Evolutionary conservation across 2,113 vertebrate species (phyloP), one percentile per base, ranked within the genome.

Genomic region (Dendropsophus ebraccatus): DNA sequence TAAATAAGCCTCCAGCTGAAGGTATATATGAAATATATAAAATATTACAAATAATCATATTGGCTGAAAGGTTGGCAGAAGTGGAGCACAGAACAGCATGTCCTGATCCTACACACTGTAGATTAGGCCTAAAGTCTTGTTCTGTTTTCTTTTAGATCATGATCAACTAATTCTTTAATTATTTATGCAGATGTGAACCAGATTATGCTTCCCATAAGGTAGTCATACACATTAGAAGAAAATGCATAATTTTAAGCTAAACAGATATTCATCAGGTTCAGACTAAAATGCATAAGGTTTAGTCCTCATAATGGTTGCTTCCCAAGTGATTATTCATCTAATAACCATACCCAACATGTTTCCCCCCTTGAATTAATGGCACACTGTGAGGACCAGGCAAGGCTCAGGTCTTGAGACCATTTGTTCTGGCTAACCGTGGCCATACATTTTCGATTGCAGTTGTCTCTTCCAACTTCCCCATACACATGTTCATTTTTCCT

Each of bases 41-140:
- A 74, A 49, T 25, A 54, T 32, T 77, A 47, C 50, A 77, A 74
- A 35, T 49, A 50, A 32, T 77, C 10, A 8, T 54, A 47, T 77
- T 32, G 1, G 32, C 5, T 19, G 7, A 77, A 77, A 77, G 28
- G 28, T 23, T 50, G 74, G 25, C 49, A 77, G 28, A 54, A 77
- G 47, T 77, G 17, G 74, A 54, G 3, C 74, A 77, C 47, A 54
- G 52, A 52, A 9, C 74, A 54, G 74, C 74, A 52, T 52, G 47
- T 30, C 30, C 25, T 52, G 74, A 32, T 54, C n/a, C 74, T 77
- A 77, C 74, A 52, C 54, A 54, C 7, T 16, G 30, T 25, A 17
- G 12, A 30, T 17, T 2, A 54, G 74, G 25, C 47, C 14, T 2
- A 32, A 52, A 77, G 47, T 32, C 50, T 32, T 21, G 2, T 54